These are phyloP conservation scores for Lycopodina hypogea DNA, from an alignment of 37 sponge, comb jelly and placozoan genomes.

Conservation along the genomic window DNA sequence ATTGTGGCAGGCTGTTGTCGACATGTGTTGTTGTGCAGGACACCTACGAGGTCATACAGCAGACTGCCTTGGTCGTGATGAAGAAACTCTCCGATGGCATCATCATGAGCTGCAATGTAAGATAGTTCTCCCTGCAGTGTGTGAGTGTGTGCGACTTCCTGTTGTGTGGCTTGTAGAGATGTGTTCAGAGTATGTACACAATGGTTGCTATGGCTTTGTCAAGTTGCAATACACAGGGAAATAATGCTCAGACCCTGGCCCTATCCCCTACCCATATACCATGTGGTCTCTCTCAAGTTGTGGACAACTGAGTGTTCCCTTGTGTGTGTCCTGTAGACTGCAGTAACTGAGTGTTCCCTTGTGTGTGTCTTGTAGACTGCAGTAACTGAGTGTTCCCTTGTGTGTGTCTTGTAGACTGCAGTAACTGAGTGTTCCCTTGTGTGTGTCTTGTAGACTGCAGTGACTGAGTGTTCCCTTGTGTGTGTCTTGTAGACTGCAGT, in stretches of 20 bases:
- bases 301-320: too few species aligned
- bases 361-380: neutral
- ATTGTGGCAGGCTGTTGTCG: too few species aligned
- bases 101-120: slow-evolving; percentile 53
- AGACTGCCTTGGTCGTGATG: slow-evolving; percentile 74
- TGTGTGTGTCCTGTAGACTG: neutral
- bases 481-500: too few species aligned
- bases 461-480: too few species aligned
- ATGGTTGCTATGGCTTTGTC: too few species aligned
- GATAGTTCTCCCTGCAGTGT: slow-evolving; percentile 2
- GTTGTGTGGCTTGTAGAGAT: too few species aligned
- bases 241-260: too few species aligned
- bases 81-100: slow-evolving; percentile 34
- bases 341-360: neutral
- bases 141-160: too few species aligned
- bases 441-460: neutral
- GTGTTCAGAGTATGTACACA: too few species aligned
- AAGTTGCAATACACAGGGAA: too few species aligned
- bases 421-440: slow-evolving; percentile 9
- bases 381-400: slow-evolving; percentile 8
- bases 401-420: neutral
- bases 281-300: neutral
- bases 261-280: too few species aligned
- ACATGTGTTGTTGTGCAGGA: too few species aligned
- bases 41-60: slow-evolving; percentile 79